Percentiles rank a stretch among this genome's conserved stretches.
Conservation (phyloP, 2,888 invertebrate genomes). For the Embidobia sp. region DNA sequence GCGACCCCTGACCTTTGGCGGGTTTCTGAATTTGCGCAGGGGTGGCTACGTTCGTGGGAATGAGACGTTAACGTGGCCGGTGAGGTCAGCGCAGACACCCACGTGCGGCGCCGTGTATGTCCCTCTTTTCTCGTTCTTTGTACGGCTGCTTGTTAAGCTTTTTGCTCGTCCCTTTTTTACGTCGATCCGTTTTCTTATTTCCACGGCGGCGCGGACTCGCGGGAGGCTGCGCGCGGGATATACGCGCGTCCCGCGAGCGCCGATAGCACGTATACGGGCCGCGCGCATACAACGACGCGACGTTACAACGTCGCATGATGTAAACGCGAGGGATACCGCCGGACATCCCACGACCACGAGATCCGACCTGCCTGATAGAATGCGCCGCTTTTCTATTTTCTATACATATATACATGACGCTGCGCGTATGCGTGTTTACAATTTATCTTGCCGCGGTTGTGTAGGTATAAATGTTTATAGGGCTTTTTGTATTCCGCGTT, state of each 20-base stretch:
- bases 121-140: slow-evolving; percentile 36
- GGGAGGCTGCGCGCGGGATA: slow-evolving; percentile 40
- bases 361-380: slow-evolving; percentile 61
- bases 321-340: slow-evolving; percentile 60
- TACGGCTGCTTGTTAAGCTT: slow-evolving; percentile 52
- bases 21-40: slow-evolving; percentile 21
- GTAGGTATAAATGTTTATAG: slow-evolving; percentile 53
- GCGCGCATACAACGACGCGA: slow-evolving; percentile 44
- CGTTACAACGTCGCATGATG: slow-evolving; percentile 58
- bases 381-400: slow-evolving; percentile 49
- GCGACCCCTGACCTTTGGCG: slow-evolving; percentile 33
- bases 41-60: slow-evolving; percentile 33
- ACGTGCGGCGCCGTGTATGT: slow-evolving; percentile 27
- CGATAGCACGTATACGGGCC: slow-evolving; percentile 44
- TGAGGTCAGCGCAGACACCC: slow-evolving; percentile 40
- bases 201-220: slow-evolving; percentile 1
- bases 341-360: slow-evolving; percentile 60
- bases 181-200: slow-evolving; percentile 44
- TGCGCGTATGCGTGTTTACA: slow-evolving; percentile 46
- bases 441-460: slow-evolving; percentile 46
- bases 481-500: slow-evolving; percentile 46
- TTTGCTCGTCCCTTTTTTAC: slow-evolving; percentile 44
- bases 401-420: slow-evolving; percentile 45
- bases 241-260: slow-evolving; percentile 41
- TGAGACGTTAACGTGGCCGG: slow-evolving; percentile 40